These are phyloP conservation scores for Magallana nippona DNA, from an alignment of 2,888 invertebrate species.

Conservation along the genomic window DNA sequence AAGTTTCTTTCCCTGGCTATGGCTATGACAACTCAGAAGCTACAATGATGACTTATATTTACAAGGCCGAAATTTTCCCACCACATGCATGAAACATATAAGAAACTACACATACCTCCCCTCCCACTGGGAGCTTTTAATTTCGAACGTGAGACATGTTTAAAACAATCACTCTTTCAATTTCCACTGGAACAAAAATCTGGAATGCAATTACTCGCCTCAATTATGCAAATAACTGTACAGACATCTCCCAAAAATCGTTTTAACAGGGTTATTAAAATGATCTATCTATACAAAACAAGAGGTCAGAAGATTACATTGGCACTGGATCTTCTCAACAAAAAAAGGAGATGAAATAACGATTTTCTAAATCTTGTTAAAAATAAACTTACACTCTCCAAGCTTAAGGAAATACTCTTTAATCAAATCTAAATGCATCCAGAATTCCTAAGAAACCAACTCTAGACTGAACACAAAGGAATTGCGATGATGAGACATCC, in stretches of 20 bases:
- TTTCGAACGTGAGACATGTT: slow-evolving; percentile 17
- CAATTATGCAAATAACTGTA: slow-evolving; percentile 15
- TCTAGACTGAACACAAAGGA: not conserved
- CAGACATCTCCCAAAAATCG: not conserved
- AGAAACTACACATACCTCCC: not conserved
- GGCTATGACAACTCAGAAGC: slow-evolving; percentile 14
- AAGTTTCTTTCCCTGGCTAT: not conserved
- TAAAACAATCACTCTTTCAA: slow-evolving; percentile 17
- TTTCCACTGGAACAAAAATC: slow-evolving; percentile 10
- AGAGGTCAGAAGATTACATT: slow-evolving; percentile 14
- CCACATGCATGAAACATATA: slow-evolving; percentile 23
- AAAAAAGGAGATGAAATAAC: not conserved
- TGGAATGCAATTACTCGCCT: slow-evolving; percentile 32
- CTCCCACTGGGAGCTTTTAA: not conserved
- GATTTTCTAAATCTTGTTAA: not conserved
- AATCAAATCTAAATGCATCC: no score
- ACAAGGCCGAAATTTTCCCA: slow-evolving; percentile 23
- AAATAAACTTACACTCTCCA: no score
- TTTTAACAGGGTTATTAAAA: slow-evolving; percentile 14
- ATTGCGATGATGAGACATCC: not conserved
- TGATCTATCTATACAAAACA: slow-evolving; percentile 27
- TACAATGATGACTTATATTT: slow-evolving; percentile 28
- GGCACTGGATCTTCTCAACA: not conserved
- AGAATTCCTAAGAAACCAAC: not conserved
- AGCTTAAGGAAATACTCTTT: no score